Percentiles rank a stretch among this genome's conserved stretches.
These are phyloP conservation scores for Scaptomyza polygonia DNA, from an alignment of 2,888 invertebrate species.

Conservation along the genomic window DNA sequence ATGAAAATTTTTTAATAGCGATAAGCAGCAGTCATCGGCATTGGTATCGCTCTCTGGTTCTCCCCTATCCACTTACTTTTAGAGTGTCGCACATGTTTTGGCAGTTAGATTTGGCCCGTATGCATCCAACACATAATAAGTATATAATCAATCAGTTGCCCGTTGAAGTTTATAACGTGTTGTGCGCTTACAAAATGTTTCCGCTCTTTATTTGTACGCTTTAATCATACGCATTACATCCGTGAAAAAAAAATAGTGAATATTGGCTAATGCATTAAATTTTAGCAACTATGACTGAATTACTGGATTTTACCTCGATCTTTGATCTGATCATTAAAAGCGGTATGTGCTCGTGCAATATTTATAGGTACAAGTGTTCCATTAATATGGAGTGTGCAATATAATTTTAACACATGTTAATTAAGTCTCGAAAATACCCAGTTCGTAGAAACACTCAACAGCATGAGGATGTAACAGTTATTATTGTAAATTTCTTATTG, in stretches of 20 bases:
- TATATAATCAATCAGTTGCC: slow-evolving; percentile 54
- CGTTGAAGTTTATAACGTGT: slow-evolving; percentile 46
- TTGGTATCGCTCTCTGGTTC: slow-evolving; percentile 20
- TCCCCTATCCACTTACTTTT: neutral
- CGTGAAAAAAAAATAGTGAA: slow-evolving; percentile 24
- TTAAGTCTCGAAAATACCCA: neutral
- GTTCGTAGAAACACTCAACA: neutral
- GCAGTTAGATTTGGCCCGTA: slow-evolving; percentile 26
- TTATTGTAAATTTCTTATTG: neutral
- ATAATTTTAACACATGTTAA: neutral
- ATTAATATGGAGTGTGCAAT: neutral
- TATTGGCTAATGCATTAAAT: slow-evolving; percentile 17
- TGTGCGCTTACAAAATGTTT: slow-evolving; percentile 49
- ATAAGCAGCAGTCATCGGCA: slow-evolving; percentile 48
- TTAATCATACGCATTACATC: slow-evolving; percentile 27
- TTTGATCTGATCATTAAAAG: slow-evolving; percentile 75
- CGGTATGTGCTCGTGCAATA: slow-evolving; percentile 52
- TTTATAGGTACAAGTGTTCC: neutral
- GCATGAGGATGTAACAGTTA: neutral
- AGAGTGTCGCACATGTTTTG: slow-evolving; percentile 50
- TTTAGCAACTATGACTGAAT: slow-evolving; percentile 60
- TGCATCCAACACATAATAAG: slow-evolving; percentile 40
- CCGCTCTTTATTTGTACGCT: slow-evolving; percentile 21
- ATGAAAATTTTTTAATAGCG: slow-evolving; percentile 54
- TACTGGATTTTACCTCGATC: slow-evolving; percentile 71